These are phyloP conservation scores for Cephus cinctus DNA, from an alignment of 1,140 invertebrate species.

Conservation along the genomic window DNA sequence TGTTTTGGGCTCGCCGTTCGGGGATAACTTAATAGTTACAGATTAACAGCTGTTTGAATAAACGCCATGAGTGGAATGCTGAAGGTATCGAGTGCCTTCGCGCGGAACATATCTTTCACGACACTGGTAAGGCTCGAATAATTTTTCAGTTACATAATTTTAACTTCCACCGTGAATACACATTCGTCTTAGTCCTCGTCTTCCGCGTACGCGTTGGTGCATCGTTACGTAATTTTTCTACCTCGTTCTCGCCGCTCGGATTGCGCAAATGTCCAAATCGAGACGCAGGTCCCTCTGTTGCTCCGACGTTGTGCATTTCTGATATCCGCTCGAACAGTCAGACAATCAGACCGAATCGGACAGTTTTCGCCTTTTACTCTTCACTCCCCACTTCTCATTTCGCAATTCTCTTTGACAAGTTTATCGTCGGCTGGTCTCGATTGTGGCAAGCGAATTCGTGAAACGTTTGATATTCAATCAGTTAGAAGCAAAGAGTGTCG, in stretches of 20 bases:
- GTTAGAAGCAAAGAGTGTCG: too few relatives aligned
- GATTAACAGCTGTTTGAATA: neutral
- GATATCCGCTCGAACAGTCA: too few relatives aligned
- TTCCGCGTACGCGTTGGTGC: neutral
- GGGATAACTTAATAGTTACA: neutral
- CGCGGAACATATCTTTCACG: constrained; percentile 26
- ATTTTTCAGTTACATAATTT: constrained; percentile 34
- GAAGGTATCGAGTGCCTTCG: constrained; percentile 39
- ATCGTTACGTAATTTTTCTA: constrained; percentile 3
- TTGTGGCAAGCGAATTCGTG: too few relatives aligned
- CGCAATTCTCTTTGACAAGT: too few relatives aligned
- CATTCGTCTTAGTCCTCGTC: constrained; percentile 1
- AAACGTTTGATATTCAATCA: too few relatives aligned
- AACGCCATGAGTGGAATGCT: constrained; percentile 40
- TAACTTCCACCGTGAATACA: neutral
- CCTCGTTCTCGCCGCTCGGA: neutral
- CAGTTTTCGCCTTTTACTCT: too few relatives aligned
- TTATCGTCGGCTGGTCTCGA: too few relatives aligned
- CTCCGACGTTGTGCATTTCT: neutral
- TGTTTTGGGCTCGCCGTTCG: neutral
- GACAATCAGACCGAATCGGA: too few relatives aligned
- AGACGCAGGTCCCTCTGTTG: too few relatives aligned
- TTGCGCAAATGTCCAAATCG: too few relatives aligned
- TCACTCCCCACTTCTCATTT: too few relatives aligned
- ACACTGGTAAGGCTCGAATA: constrained; percentile 34